Evolutionary conservation across 2,113 vertebrate genomes (phyloP).

Genomic region (Strix uralensis): DNA sequence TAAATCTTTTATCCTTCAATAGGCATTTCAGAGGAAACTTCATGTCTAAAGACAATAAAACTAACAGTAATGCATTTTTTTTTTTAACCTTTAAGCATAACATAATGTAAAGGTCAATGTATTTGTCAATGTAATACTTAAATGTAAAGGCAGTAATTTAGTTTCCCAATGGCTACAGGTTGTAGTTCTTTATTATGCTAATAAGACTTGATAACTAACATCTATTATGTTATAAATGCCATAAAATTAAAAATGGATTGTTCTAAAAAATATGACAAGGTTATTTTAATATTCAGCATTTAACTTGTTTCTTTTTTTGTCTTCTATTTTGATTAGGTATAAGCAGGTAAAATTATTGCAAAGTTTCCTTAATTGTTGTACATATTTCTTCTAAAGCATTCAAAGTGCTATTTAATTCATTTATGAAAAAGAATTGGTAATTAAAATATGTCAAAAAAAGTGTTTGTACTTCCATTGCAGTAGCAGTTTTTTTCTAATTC

Average conservation of each 20-base stretch:
- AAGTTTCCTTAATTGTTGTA: conserved; percentile 38
- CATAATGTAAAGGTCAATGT: conserved; percentile 62
- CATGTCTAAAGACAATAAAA: not conserved
- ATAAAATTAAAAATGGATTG: conserved; percentile 68
- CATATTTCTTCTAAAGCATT: not conserved
- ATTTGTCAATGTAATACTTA: conserved; percentile 65
- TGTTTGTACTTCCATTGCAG: not conserved
- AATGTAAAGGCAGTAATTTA: conserved; percentile 70
- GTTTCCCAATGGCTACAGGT: conserved; percentile 55
- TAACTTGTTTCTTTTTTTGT: conserved; percentile 41
- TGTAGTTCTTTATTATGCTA: conserved; percentile 73
- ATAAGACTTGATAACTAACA: conserved; percentile 64
- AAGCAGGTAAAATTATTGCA: conserved; percentile 48
- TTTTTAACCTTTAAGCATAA: conserved; percentile 3
- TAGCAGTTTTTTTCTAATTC: not conserved
- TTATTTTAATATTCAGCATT: conserved; percentile 60
- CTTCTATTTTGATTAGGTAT: conserved; percentile 61
- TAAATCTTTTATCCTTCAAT: not conserved
- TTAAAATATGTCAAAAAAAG: not conserved
- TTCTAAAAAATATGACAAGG: conserved; percentile 47
- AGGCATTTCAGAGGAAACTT: not conserved
- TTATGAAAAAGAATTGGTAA: not conserved
- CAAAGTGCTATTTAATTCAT: not conserved
- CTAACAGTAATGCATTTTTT: not conserved
- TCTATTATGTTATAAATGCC: conserved; percentile 62